phyloP scores from a whole-genome alignment of 2,113 vertebrate genomes.

The Callaeas wilsoni region DNA sequence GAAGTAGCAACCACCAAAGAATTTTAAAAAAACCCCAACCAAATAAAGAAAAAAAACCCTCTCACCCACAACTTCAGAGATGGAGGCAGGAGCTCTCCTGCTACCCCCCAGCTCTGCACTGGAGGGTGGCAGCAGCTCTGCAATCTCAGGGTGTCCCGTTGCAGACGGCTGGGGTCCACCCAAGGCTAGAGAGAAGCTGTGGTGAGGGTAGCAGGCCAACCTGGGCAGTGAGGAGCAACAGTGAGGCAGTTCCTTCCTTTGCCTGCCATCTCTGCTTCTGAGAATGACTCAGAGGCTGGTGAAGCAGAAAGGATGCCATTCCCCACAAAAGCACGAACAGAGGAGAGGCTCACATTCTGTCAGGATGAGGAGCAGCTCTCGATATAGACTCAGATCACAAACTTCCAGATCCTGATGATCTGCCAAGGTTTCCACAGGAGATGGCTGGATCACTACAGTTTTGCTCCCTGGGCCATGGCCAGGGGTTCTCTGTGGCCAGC shows the following conservation, averaged over 20 bases:
- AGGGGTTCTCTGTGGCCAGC: neutral
- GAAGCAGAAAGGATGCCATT: neutral
- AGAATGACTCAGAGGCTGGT: neutral
- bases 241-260: neutral
- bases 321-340: accelerated
- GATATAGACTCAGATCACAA: neutral
- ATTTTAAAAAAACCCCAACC: neutral
- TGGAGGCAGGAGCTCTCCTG: neutral
- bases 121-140: neutral
- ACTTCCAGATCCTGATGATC: neutral
- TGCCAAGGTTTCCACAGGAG: neutral
- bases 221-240: neutral
- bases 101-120: neutral
- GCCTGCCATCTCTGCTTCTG: neutral
- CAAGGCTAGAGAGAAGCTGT: neutral
- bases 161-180: neutral
- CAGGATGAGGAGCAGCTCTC: neutral
- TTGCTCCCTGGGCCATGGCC: neutral
- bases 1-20: slow-evolving; percentile 40
- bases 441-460: neutral
- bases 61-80: neutral
- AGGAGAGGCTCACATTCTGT: neutral
- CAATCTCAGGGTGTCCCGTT: accelerated
- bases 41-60: neutral
- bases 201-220: neutral